These are phyloP conservation scores for Nettapus auritus DNA, from an alignment of 2,113 vertebrate genomes.

Conservation along the genomic window DNA sequence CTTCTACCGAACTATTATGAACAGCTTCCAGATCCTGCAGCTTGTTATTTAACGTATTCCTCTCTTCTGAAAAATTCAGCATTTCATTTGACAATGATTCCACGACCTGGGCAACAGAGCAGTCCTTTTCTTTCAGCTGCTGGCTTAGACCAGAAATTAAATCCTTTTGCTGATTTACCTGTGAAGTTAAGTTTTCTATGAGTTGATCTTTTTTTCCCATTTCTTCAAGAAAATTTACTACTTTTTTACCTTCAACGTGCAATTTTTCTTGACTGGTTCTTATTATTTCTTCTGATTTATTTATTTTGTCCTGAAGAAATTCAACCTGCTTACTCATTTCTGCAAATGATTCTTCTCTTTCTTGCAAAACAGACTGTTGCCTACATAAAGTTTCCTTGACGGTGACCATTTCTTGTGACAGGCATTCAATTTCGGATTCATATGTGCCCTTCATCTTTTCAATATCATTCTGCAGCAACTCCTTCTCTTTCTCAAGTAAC, in stretches of 20 bases:
- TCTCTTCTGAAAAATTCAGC: slow-evolving; percentile 78
- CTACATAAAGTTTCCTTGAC: slow-evolving; percentile 34
- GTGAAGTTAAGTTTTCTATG: slow-evolving; percentile 72
- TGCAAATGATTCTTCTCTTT: slow-evolving; percentile 54
- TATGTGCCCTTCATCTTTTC: slow-evolving; percentile 57
- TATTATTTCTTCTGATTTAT: slow-evolving; percentile 61
- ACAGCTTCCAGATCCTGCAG: slow-evolving; percentile 70
- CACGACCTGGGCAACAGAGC: slow-evolving; percentile 79
- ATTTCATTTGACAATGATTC: slow-evolving; percentile 83
- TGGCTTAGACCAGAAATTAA: slow-evolving; percentile 81
- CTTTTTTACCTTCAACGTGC: slow-evolving; percentile 51
- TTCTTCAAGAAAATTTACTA: slow-evolving; percentile 53
- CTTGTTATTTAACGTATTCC: slow-evolving; percentile 54
- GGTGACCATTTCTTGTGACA: slow-evolving; percentile 61
- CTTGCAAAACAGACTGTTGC: slow-evolving; percentile 51
- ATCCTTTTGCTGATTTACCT: slow-evolving; percentile 84
- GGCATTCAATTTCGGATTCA: slow-evolving; percentile 41
- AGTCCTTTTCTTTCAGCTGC: slow-evolving; percentile 84
- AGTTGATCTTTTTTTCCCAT: slow-evolving; percentile 74
- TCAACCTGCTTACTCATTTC: slow-evolving; percentile 52
- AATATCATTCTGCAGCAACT: slow-evolving; percentile 33
- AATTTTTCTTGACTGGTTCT: slow-evolving; percentile 48
- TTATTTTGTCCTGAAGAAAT: slow-evolving; percentile 67
- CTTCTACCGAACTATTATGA: slow-evolving; percentile 33
- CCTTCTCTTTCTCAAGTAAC: slow-evolving; percentile 28